A percentile compares a stretch with the other conserved stretches of the same genome.
phyloP scores from a whole-genome alignment of 2,888 invertebrate genomes.

The Junonia oenone region DNA sequence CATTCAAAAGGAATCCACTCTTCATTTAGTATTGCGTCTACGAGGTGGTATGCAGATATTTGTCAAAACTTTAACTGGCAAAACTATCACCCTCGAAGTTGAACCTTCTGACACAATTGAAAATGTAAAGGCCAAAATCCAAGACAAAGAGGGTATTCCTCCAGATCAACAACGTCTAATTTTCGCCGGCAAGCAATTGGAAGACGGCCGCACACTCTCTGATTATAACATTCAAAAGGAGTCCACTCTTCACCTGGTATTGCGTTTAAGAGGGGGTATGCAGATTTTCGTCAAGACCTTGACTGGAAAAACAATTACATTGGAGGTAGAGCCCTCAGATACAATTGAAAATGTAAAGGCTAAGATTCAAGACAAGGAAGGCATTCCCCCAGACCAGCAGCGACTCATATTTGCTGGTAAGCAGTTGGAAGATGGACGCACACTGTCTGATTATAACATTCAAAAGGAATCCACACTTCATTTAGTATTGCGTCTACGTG shows the following conservation, averaged over 20 bases:
- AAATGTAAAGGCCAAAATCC: slow-evolving; percentile 33
- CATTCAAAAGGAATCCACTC: slow-evolving; percentile 46
- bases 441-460: slow-evolving; percentile 46
- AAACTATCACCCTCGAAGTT: slow-evolving; percentile 48
- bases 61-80: slow-evolving; percentile 19
- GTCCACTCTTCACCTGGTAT: slow-evolving; percentile 15
- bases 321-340: slow-evolving; percentile 32
- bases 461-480: slow-evolving; percentile 51
- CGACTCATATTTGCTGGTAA: slow-evolving; percentile 43
- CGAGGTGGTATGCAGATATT: slow-evolving; percentile 38
- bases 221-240: slow-evolving; percentile 23
- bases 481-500: slow-evolving; percentile 40
- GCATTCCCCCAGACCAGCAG: slow-evolving; percentile 45
- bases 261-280: slow-evolving; percentile 34
- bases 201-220: slow-evolving; percentile 19
- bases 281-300: slow-evolving; percentile 42
- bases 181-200: slow-evolving; percentile 75
- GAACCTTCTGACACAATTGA: slow-evolving; percentile 56
- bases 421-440: slow-evolving; percentile 45
- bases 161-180: slow-evolving; percentile 59
- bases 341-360: slow-evolving; percentile 37
- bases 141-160: slow-evolving; percentile 64
- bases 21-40: slow-evolving; percentile 41
- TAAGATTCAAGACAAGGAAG: slow-evolving; percentile 34
- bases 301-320: slow-evolving; percentile 32